Percentiles rank a stretch among this genome's conserved stretches.
phyloP scores from a whole-genome alignment of 2,888 invertebrate species.

The Parelbella ahira region DNA sequence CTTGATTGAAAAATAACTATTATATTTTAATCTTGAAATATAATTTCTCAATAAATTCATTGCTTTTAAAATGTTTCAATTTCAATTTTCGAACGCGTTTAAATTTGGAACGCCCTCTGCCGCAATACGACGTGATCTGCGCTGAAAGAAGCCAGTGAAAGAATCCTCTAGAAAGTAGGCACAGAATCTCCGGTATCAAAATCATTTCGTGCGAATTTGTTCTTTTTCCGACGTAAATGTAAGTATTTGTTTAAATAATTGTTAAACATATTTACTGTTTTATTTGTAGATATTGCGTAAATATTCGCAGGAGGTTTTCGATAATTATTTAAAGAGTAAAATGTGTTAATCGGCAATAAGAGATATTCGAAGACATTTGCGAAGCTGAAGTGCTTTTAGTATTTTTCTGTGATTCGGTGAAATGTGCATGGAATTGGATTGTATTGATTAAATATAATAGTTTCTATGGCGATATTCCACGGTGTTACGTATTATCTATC shows the following conservation, averaged over 20 bases:
- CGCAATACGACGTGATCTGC: slow-evolving; percentile 51
- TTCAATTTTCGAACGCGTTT: slow-evolving; percentile 54
- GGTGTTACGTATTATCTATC: slow-evolving; percentile 7
- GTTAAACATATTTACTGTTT: slow-evolving; percentile 32
- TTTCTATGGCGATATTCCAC: slow-evolving; percentile 64
- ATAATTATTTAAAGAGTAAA: not conserved
- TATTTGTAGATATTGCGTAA: slow-evolving; percentile 13
- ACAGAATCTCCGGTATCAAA: slow-evolving; percentile 78
- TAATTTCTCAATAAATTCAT: no score
- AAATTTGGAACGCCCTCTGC: slow-evolving; percentile 75
- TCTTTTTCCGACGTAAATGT: slow-evolving; percentile 70
- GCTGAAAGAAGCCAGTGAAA: slow-evolving; percentile 79
- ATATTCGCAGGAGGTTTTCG: slow-evolving; percentile 1
- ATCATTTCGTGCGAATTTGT: slow-evolving; percentile 78
- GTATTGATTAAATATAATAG: slow-evolving; percentile 66
- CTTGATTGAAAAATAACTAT: no score
- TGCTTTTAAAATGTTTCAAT: not conserved
- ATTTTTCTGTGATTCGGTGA: slow-evolving; percentile 48
- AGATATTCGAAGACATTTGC: no score
- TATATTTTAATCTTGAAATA: no score
- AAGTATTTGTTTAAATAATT: slow-evolving; percentile 55
- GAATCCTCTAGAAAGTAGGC: slow-evolving; percentile 79
- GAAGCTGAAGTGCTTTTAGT: slow-evolving; percentile 38
- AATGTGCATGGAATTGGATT: slow-evolving; percentile 46
- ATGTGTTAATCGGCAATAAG: slow-evolving; percentile 1